Evolutionary conservation across 2,888 invertebrate species (phyloP).

Genomic region (Cerastis leucographa): DNA sequence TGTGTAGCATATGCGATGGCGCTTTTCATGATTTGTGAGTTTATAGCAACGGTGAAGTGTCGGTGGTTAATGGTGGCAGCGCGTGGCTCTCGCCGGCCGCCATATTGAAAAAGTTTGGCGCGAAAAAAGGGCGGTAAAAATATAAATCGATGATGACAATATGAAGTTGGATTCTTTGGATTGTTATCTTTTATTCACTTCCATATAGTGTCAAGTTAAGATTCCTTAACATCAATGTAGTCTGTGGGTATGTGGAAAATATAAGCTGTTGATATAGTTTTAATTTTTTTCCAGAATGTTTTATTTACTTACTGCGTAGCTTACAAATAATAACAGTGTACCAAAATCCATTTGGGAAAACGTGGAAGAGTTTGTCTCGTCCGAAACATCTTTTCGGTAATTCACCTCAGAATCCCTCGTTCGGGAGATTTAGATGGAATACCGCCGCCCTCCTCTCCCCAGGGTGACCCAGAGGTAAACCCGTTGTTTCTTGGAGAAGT

Average conservation of each 20-base stretch:
- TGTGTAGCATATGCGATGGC: conserved; percentile 75
- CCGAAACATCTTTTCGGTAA: conserved; percentile 85
- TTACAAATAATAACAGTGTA: conserved; percentile 53
- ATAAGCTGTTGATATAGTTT: background rate
- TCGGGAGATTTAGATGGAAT: conserved; percentile 87
- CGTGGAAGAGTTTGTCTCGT: conserved; percentile 72
- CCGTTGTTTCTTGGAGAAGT: conserved; percentile 87
- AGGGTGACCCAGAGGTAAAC: conserved; percentile 87
- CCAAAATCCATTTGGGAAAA: conserved; percentile 68
- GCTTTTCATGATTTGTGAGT: conserved; percentile 91
- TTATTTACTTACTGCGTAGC: conserved; percentile 16
- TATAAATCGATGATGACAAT: conserved; percentile 72
- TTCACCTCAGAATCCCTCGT: conserved; percentile 85
- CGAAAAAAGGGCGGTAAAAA: conserved; percentile 84
- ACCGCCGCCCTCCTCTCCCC: conserved; percentile 82
- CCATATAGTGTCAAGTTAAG: conserved; percentile 6
- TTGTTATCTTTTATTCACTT: conserved; percentile 52
- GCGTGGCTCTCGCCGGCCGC: conserved; percentile 87
- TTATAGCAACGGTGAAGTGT: conserved; percentile 91
- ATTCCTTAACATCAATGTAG: background rate
- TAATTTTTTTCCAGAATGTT: background rate
- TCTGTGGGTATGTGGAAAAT: background rate
- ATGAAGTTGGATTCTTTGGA: conserved; percentile 62
- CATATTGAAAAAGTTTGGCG: conserved; percentile 90
- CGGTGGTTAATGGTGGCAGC: conserved; percentile 90